Percentiles rank a stretch among this genome's conserved stretches.
phyloP scores from a whole-genome alignment of 2,888 invertebrate species.

The Bombyx huttoni region DNA sequence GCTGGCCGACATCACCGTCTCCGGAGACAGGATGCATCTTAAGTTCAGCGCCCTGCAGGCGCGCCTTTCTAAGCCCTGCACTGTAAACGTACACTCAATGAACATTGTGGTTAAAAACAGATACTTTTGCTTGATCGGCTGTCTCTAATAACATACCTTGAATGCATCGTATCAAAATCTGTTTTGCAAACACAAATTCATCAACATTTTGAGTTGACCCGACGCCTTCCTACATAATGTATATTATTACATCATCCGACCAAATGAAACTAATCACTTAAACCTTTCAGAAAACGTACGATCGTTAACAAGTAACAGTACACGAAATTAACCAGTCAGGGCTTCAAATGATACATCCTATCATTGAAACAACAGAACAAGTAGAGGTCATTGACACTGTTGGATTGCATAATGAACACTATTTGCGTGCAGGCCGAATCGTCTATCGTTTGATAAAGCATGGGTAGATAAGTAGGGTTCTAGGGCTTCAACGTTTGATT shows the following conservation, averaged over 20 bases:
- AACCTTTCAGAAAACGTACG: constrained; percentile 35
- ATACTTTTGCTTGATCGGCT: constrained; percentile 23
- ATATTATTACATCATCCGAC: constrained; percentile 11
- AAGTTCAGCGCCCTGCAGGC: constrained; percentile 51
- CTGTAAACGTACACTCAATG: constrained; percentile 46
- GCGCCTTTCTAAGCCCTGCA: constrained; percentile 25
- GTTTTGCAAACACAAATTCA: neutral
- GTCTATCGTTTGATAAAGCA: constrained; percentile 19
- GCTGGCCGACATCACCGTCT: constrained; percentile 48
- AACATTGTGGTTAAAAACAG: constrained; percentile 47
- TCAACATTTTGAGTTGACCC: neutral
- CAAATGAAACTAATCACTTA: constrained; percentile 9
- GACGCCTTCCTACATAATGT: neutral
- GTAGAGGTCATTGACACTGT: constrained; percentile 46
- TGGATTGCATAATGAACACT: constrained; percentile 45
- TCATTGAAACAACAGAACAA: constrained; percentile 36
- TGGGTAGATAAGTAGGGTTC: constrained; percentile 52
- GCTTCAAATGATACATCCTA: constrained; percentile 28
- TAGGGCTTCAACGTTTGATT: constrained; percentile 66
- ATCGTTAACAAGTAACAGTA: constrained; percentile 22
- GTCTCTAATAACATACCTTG: constrained; percentile 13
- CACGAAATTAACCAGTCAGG: constrained; percentile 21
- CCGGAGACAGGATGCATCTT: constrained; percentile 56
- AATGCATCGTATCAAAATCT: constrained; percentile 5
- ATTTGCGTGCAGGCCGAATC: constrained; percentile 45